These are phyloP conservation scores for Lepisosteus oculatus DNA, from an alignment of 2,113 vertebrate species.

Conservation along the genomic window DNA sequence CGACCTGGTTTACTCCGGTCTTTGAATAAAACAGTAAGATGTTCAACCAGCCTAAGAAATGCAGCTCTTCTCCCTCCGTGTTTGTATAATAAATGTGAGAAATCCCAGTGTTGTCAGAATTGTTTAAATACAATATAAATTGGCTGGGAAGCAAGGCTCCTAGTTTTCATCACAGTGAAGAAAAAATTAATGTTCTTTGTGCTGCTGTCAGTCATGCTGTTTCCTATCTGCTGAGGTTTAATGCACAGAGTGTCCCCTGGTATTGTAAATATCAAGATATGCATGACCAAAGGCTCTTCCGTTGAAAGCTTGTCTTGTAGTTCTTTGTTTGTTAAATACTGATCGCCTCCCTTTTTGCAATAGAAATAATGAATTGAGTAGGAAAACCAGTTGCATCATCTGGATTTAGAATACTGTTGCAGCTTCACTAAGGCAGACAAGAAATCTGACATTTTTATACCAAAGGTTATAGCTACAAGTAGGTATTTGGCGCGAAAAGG, in stretches of 20 bases:
- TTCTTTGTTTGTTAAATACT: too few relatives aligned
- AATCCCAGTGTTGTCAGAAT: neutral
- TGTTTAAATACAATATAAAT: neutral
- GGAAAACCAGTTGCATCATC: too few relatives aligned
- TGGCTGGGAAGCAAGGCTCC: neutral
- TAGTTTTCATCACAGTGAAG: neutral
- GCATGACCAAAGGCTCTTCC: neutral
- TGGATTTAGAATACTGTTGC: too few relatives aligned
- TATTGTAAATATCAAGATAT: neutral
- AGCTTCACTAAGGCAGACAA: too few relatives aligned
- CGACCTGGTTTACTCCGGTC: neutral
- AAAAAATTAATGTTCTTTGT: neutral
- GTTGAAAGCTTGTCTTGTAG: too few relatives aligned
- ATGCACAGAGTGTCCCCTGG: neutral
- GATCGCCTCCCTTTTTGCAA: too few relatives aligned
- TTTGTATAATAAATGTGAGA: constrained; percentile 1
- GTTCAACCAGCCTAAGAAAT: neutral
- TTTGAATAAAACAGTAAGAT: neutral
- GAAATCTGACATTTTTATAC: too few relatives aligned
- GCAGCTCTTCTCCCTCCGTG: neutral
- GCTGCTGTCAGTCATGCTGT: neutral
- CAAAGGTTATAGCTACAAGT: too few relatives aligned
- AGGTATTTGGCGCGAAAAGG: too few relatives aligned
- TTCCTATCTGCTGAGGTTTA: neutral
- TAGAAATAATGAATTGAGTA: too few relatives aligned